Evolutionary conservation across 2,113 vertebrate species (phyloP).

Genomic region (Phainopepla nitens): DNA sequence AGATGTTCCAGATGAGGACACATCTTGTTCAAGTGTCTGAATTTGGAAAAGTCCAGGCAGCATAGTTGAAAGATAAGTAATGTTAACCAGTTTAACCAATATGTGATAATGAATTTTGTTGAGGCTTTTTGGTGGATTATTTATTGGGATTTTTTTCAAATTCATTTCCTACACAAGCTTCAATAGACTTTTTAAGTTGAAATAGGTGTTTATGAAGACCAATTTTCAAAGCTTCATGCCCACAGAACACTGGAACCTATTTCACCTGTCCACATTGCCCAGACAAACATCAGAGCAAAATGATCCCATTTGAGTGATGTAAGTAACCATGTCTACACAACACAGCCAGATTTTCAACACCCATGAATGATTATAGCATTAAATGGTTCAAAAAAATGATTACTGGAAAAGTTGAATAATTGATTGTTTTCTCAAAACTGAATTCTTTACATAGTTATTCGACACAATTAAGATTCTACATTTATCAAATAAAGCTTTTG

Average conservation of each 20-base stretch:
- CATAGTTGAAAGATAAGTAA: neutral
- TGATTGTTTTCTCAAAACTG: neutral
- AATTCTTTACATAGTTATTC: neutral
- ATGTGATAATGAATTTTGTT: neutral
- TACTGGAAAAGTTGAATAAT: neutral
- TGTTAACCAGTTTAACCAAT: neutral
- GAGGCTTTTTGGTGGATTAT: neutral
- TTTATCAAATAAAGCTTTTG: neutral
- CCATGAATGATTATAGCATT: neutral
- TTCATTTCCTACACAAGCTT: neutral
- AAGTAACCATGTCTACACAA: neutral
- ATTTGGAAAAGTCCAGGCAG: neutral
- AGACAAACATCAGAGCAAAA: neutral
- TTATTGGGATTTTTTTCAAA: neutral
- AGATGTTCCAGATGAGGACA: neutral
- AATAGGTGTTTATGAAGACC: neutral
- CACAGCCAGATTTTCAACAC: neutral
- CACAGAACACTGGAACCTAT: neutral
- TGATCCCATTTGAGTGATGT: neutral
- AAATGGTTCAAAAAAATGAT: neutral
- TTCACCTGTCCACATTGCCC: rapidly evolving
- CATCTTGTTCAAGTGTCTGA: neutral
- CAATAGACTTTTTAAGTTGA: neutral
- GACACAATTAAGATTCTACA: neutral
- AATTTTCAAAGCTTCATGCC: neutral